These are phyloP conservation scores for Montipora foliosa DNA, from an alignment of 64 coral and sea anemone species.

Conservation along the genomic window DNA sequence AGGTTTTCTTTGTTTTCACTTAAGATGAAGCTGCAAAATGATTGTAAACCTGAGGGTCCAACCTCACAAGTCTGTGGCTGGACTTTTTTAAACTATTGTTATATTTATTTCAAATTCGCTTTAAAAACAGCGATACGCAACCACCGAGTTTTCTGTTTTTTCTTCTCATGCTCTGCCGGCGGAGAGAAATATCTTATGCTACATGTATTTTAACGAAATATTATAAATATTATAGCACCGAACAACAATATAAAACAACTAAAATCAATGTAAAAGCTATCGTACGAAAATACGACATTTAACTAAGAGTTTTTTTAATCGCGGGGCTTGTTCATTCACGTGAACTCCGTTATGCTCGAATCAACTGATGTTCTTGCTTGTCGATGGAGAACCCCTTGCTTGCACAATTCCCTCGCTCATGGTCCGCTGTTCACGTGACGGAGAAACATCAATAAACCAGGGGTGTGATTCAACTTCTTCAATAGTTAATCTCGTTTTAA, in stretches of 20 bases:
- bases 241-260: background rate
- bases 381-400: background rate
- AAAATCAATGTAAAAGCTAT: background rate
- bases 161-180: no score
- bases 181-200: background rate
- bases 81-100: no score
- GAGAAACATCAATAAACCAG: constrained; percentile 33
- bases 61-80: no score
- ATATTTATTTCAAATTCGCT: no score
- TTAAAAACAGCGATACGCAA: no score
- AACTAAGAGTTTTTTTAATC: background rate
- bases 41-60: no score
- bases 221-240: no score
- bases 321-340: background rate
- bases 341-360: background rate
- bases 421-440: background rate
- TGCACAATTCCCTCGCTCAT: background rate
- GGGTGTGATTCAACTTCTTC: constrained; percentile 57
- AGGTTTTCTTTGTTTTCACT: no score
- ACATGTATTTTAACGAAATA: background rate
- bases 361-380: background rate
- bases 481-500: constrained; percentile 53
- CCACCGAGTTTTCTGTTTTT: no score
- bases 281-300: background rate
- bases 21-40: no score